phyloP scores from a whole-genome alignment of 1,140 invertebrate genomes.

The Rhopalosiphum padi region DNA sequence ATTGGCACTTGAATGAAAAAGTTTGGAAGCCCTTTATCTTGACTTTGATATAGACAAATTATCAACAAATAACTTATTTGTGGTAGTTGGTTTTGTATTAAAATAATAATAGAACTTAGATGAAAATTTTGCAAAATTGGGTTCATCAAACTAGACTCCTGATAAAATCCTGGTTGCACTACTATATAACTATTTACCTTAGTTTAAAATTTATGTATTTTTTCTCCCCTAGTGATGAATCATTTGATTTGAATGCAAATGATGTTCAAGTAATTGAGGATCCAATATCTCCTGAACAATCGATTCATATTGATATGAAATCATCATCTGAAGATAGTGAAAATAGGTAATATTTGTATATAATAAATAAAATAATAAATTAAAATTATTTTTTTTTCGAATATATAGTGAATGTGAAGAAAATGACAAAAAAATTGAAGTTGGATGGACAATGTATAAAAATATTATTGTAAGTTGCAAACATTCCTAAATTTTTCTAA shows the following conservation, averaged over 20 bases:
- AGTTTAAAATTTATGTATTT: not conserved
- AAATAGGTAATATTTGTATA: not conserved
- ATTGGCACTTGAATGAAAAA: not conserved
- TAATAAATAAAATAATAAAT: not conserved
- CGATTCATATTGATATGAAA: conserved; percentile 59
- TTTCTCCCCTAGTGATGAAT: conserved; percentile 40
- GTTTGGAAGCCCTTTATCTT: not conserved
- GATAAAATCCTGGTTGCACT: not conserved
- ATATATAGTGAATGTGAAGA: conserved; percentile 36
- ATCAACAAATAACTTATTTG: not conserved
- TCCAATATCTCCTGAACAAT: conserved; percentile 53
- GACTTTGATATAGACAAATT: not conserved
- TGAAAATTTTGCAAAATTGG: not conserved
- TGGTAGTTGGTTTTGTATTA: not conserved
- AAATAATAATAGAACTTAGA: not conserved
- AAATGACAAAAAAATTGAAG: conserved; percentile 52
- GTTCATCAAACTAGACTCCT: not conserved
- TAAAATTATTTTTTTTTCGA: not conserved
- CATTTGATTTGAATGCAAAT: conserved; percentile 50
- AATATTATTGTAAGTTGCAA: conserved; percentile 58
- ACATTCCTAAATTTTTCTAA: not conserved
- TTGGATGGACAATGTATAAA: conserved; percentile 59
- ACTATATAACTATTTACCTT: not conserved
- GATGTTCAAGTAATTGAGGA: conserved; percentile 45
- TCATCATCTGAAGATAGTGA: conserved; percentile 55